Base-by-base conservation (phyloP, 2,888 invertebrate genomes). In the Orgyia antiqua region DNA sequence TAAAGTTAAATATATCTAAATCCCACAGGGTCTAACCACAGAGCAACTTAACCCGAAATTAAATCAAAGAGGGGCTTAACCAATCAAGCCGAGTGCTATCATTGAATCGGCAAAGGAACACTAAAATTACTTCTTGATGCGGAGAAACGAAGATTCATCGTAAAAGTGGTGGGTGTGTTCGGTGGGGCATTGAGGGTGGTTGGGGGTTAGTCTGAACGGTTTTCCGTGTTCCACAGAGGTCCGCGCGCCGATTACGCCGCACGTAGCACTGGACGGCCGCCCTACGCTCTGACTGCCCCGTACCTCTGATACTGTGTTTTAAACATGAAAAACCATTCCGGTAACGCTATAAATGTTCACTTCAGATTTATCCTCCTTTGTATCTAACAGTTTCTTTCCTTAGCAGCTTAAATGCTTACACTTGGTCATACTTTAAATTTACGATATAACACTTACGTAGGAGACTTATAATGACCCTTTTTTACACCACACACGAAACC, bases 61-160 rank as follows among this genome's bases (percentile, higher is more conserved):
- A 86, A 86, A 86, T 86, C 84, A 83, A 80, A 82, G 84, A 79
- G 82, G 74, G 80, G 80, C 74, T 82, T 78, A 77, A 82, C 84
- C 83, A 86, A 84, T 86, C 84, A 83, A 70, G 67, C 63, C 84
- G 83, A 86, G 84, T 86, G 84, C 82, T 86, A 84, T 83, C 86
- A 83, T 84, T 84, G 83, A 84, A 84, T 84, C 83, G 83, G 80
- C 74, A 79, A 84, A 83, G 80, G 79, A 84, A 86, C 84, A 84
- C 83, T 83, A 83, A 84, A 84, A 84, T 84, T 84, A 83, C 84
- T 86, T 84, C 84, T 83, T 84, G 84, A 83, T 84, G 80, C 82
- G 80, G 77, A 80, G 84, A 83, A 84, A 83, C 83, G 84, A 86
- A 84, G 84, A 86, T 84, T 84, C 84, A 84, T 84, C 84, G 84